Evolutionary conservation across 35 echinoderm and acorn worm species (phyloP), one percentile per base, ranked within the genome.

Genomic region (Ophiothrix spiculata): DNA sequence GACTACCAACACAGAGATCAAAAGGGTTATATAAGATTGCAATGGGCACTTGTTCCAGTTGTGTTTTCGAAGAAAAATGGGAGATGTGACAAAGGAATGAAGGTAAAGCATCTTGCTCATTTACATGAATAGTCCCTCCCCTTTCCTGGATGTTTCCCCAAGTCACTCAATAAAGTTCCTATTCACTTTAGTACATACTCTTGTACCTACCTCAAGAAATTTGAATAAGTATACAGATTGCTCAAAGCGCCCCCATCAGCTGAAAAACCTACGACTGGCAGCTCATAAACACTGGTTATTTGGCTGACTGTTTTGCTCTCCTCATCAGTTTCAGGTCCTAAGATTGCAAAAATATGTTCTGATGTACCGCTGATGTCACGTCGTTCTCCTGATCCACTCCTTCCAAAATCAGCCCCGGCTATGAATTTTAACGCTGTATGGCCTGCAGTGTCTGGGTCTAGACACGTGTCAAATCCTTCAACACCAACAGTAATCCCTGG

Each of bases 271-370:
- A 69, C 29, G 25, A 69, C 29, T 15, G 60, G 60, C 17, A 69
- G 60, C 23, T 69, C 60, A n/a, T 69, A 69, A 12, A 69, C 60
- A 25, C 29, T 69, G 0, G 88, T 77, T 28, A 97, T 75, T 10
- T 85, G 78, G 35, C 69, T 69, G 0, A 93, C 91, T 16, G 75
- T 73, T 0, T 25, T 4, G 19, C 87, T 31, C 31, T 93, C 95
- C 14, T 93, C 91, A 80, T 93, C 85, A 37, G 74, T 75, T n/a
- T 78, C 86, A 1, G 91, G 91, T 1, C 95, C 95, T 25, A 97
- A 73, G 21, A 97, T 39, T 35, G 88, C 95, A 74, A 91, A 97
- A 36, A 97, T 74, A 36, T 93, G 91, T 64, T 97, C 91, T 1
- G 42, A 31, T 28, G 76, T 34, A 33, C 84, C 84, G 2, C 45